Evolutionary conservation across 2,113 vertebrate genomes (phyloP), one percentile per base, ranked within the genome.

Genomic region (Nycticryphes semicollaris): DNA sequence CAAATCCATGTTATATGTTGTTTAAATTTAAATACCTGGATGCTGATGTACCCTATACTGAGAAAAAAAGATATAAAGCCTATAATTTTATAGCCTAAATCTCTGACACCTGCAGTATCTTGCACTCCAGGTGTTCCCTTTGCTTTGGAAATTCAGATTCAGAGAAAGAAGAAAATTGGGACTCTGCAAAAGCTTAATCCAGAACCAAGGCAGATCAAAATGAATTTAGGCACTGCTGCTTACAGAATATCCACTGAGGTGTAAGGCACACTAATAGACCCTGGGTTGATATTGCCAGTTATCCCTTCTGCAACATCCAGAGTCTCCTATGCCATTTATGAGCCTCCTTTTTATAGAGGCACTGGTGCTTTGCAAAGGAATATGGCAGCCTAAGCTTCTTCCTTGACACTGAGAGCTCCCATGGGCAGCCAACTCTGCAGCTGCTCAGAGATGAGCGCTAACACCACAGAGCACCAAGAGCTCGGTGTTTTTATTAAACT

Each of bases 21-120:
- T 89, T 95, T 87, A 78, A 93, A 89, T 76, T 48, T 12, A 88
- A 94, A 87, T 90, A 92, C 43, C 48, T 72, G 54, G 28, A 91
- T 92, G 45, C 73, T 62, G 69, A n/a, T 73, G 69, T 89, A 78
- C 39, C n/a, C 33, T 82, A 69, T 54, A 48, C 41, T 41, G 48
- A 92, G 76, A 87, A 92, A 92, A 96, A 31, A 90, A 81, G 35
- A 51, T 68, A 83, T n/a, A n/a, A n/a, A n/a, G 25, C 30, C 56
- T 79, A 21, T 50, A 56, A 86, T 68, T 84, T 84, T 75, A 87
- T 25, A 81, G 53, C 60, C 88, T 76, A 74, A 63, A 81, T 72
- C 72, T 93, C 69, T 75, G 39, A 60, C 76, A 90, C 72, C 68
- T 64, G 60, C 19, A 5, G 16, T 81, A 96, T 93, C 69, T 75